These are phyloP conservation scores for Mnemiopsis leidyi DNA, from an alignment of 37 sponge, comb jelly and placozoan genomes.

Conservation along the genomic window DNA sequence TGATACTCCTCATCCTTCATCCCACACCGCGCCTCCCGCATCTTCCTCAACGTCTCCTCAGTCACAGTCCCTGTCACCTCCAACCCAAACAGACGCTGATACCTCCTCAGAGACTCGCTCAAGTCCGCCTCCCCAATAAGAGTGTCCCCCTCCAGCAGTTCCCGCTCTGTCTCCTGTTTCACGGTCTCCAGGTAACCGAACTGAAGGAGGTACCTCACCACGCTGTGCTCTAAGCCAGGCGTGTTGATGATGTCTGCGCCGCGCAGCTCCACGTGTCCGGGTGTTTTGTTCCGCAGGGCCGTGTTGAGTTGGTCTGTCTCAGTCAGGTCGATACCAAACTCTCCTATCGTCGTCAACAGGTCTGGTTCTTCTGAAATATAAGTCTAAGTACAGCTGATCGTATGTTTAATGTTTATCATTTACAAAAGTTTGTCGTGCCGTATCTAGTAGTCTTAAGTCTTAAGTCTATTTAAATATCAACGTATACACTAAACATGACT, in stretches of 20 bases:
- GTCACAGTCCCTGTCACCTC: background rate
- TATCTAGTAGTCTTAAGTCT: no score
- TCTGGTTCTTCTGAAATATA: background rate
- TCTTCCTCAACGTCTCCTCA: background rate
- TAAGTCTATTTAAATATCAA: no score
- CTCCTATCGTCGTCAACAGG: background rate
- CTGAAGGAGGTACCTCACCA: background rate
- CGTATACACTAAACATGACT: no score
- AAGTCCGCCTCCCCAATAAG: background rate
- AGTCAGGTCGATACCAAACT: background rate
- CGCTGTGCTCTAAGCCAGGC: background rate
- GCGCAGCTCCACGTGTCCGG: background rate
- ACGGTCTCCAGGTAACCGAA: background rate
- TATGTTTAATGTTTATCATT: no score
- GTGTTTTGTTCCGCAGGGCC: background rate
- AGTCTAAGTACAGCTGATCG: no score
- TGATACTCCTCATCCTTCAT: background rate
- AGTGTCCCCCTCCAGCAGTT: background rate
- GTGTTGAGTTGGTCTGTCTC: background rate
- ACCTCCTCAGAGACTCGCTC: background rate
- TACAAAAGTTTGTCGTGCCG: no score
- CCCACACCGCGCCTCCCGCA: background rate
- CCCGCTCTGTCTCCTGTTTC: background rate
- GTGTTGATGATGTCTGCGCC: background rate
- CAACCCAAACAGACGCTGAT: background rate